Evolutionary conservation across 2,113 vertebrate species (phyloP).

Genomic region (Rana temporaria): DNA sequence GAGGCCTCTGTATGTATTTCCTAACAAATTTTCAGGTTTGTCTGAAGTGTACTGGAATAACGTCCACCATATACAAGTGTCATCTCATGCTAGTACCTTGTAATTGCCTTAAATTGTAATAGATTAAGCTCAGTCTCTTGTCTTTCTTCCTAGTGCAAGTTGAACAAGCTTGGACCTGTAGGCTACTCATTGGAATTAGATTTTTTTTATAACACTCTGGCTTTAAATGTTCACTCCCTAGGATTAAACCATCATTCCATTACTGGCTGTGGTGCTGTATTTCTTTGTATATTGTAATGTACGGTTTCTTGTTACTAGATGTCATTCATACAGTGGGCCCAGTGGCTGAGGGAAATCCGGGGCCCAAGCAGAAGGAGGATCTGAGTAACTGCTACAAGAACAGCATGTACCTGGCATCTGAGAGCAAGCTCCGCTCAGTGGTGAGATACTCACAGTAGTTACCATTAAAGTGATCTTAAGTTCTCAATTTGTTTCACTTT

Average conservation of each 20-base stretch:
- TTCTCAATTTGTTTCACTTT: too few relatives aligned
- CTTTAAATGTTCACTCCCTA: too few relatives aligned
- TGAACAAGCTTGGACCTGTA: neutral
- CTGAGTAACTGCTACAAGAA: slow-evolving; percentile 82
- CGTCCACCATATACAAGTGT: too few relatives aligned
- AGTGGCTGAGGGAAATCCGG: slow-evolving; percentile 69
- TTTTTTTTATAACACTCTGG: too few relatives aligned
- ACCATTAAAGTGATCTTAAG: neutral
- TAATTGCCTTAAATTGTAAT: too few relatives aligned
- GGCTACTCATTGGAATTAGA: too few relatives aligned
- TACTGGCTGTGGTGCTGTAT: neutral
- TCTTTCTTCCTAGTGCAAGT: neutral
- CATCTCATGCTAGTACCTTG: too few relatives aligned
- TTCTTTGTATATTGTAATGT: neutral
- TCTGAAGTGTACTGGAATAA: too few relatives aligned
- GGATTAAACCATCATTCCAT: neutral
- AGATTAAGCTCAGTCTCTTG: too few relatives aligned
- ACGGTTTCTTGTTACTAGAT: slow-evolving; percentile 66
- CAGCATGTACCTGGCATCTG: slow-evolving; percentile 74
- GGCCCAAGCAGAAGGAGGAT: slow-evolving; percentile 68
- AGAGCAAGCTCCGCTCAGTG: slow-evolving; percentile 76
- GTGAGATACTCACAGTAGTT: slow-evolving; percentile 65
- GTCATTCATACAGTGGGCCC: slow-evolving; percentile 91
- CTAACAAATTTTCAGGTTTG: too few relatives aligned
- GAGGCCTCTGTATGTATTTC: too few relatives aligned